These are phyloP conservation scores for Macrobrachium rosenbergii DNA, from an alignment of 1,140 invertebrate species.

Conservation along the genomic window DNA sequence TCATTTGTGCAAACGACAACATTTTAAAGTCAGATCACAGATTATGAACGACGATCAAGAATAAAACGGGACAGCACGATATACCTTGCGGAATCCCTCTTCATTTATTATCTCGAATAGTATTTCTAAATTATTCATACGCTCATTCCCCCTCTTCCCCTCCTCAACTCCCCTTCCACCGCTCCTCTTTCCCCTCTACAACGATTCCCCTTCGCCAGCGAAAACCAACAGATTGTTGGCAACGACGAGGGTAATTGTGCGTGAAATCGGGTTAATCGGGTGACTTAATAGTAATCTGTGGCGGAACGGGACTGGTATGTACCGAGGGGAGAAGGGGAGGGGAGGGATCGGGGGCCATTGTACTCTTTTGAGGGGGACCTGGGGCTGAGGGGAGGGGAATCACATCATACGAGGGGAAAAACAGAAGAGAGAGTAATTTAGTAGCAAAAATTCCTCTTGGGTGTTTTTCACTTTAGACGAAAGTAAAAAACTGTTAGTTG, in stretches of 20 bases:
- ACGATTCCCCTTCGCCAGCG: slow-evolving; percentile 4
- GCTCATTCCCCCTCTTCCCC: neutral
- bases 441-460: too few species aligned
- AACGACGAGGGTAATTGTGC: slow-evolving; percentile 53
- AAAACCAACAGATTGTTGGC: slow-evolving; percentile 48
- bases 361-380: too few species aligned
- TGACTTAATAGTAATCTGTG: slow-evolving; percentile 36
- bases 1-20: too few species aligned
- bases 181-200: neutral
- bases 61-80: too few species aligned
- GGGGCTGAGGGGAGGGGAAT: too few species aligned
- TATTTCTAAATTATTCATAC: neutral
- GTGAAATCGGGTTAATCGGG: slow-evolving; percentile 59
- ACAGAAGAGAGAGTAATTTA: too few species aligned
- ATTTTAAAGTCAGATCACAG: too few species aligned
- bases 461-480: too few species aligned
- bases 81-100: neutral
- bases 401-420: too few species aligned
- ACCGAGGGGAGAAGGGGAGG: slow-evolving; percentile 1
- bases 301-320: slow-evolving; percentile 5
- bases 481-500: too few species aligned
- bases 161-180: neutral
- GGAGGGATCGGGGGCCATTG: neutral
- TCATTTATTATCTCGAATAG: neutral
- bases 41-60: too few species aligned